phyloP scores from a whole-genome alignment of 2,888 invertebrate species.

The Altica lythri region DNA sequence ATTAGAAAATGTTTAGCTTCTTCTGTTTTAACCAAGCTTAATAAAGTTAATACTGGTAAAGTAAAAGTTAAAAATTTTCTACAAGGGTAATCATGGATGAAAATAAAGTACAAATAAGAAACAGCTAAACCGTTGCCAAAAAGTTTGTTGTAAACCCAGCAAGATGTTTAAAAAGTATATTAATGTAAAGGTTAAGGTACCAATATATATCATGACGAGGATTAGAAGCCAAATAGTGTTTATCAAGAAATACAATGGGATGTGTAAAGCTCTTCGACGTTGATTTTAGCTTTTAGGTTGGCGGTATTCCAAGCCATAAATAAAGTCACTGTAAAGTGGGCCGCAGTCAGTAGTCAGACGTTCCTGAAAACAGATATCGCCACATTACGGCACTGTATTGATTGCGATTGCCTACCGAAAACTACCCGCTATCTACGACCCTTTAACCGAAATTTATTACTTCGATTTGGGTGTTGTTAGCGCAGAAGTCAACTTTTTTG shows the following conservation, averaged over 20 bases:
- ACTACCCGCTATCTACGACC: slow-evolving; percentile 38
- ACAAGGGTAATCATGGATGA: no score
- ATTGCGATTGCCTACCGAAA: slow-evolving; percentile 43
- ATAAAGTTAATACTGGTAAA: no score
- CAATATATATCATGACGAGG: no score
- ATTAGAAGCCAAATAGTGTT: slow-evolving; percentile 32
- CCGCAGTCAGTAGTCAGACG: slow-evolving; percentile 41
- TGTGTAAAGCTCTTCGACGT: slow-evolving; percentile 27
- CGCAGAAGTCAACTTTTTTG: slow-evolving; percentile 24
- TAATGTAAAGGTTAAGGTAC: no score
- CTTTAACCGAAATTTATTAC: slow-evolving; percentile 40
- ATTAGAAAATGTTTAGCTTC: no score
- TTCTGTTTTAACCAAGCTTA: no score
- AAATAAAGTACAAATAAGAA: no score
- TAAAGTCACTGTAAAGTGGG: slow-evolving; percentile 37
- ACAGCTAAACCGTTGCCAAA: no score
- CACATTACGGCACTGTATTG: slow-evolving; percentile 42
- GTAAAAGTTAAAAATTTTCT: no score
- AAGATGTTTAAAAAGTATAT: no score
- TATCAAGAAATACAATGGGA: slow-evolving; percentile 38
- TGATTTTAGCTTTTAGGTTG: slow-evolving; percentile 35
- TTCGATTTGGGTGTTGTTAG: slow-evolving; percentile 36
- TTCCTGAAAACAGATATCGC: slow-evolving; percentile 42
- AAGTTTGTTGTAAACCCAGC: no score
- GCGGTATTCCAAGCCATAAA: slow-evolving; percentile 40